Evolutionary conservation across 2,113 vertebrate species (phyloP).

Genomic region (Cranoglanis bouderius): DNA sequence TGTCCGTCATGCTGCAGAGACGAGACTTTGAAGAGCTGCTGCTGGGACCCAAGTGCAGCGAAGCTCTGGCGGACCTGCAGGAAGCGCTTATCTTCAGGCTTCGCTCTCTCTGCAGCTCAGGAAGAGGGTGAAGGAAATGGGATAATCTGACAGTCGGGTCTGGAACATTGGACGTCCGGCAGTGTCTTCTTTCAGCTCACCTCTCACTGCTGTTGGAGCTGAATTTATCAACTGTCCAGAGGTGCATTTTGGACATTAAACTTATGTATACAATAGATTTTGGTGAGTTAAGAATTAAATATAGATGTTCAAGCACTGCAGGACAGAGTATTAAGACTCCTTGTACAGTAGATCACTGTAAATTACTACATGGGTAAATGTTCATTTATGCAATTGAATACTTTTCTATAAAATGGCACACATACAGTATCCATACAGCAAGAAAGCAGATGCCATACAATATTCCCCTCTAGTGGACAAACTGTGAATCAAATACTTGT

Average conservation of each 20-base stretch:
- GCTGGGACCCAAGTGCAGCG: slow-evolving; percentile 62
- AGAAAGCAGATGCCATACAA: not conserved
- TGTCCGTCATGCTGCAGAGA: slow-evolving; percentile 80
- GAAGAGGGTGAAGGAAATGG: slow-evolving; percentile 21
- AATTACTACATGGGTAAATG: not conserved
- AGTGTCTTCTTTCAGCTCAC: not conserved
- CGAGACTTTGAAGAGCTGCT: slow-evolving; percentile 86
- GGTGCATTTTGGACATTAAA: not conserved
- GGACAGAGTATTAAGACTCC: not conserved
- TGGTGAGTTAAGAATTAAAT: not conserved
- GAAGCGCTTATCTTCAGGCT: slow-evolving; percentile 61
- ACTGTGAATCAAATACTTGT: not conserved
- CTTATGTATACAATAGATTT: not conserved
- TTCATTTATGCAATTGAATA: not conserved
- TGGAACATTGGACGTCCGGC: not conserved
- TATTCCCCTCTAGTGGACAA: slow-evolving; percentile 37
- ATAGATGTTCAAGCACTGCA: not conserved
- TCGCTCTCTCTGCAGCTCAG: slow-evolving; percentile 36
- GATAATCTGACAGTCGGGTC: not conserved
- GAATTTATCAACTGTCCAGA: not conserved
- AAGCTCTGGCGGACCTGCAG: slow-evolving; percentile 63
- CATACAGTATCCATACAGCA: not conserved
- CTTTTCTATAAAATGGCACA: not conserved
- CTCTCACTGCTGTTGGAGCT: not conserved
- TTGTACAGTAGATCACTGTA: not conserved